Evolutionary conservation across 2,888 invertebrate genomes (phyloP).

Genomic region (Philaethria dido): DNA sequence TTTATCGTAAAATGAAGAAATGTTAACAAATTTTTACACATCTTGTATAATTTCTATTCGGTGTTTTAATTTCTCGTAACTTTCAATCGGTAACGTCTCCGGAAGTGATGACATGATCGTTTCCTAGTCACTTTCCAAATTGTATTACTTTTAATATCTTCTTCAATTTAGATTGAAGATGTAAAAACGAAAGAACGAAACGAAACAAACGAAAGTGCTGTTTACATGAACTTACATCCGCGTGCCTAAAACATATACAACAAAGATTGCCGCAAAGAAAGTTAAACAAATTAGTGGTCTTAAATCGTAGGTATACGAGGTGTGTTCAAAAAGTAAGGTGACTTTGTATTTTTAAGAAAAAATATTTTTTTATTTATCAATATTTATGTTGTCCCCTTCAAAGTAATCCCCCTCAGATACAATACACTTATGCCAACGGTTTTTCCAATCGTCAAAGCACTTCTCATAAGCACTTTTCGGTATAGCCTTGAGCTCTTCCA

Average conservation of each 20-base stretch:
- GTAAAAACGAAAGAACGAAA: no score
- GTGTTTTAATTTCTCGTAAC: neutral
- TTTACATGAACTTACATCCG: neutral
- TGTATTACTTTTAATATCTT: neutral
- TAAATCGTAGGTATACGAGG: no score
- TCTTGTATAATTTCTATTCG: neutral
- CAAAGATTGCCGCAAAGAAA: constrained; percentile 1
- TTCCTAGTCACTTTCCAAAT: constrained; percentile 1
- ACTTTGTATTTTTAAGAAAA: no score
- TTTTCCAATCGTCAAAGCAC: no score
- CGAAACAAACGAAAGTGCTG: no score
- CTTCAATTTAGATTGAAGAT: constrained; percentile 5
- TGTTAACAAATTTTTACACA: neutral
- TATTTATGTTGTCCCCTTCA: no score
- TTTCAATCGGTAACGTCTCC: neutral
- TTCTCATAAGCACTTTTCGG: no score
- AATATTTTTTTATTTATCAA: no score
- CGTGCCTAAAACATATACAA: neutral
- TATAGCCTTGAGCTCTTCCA: no score
- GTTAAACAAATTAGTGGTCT: neutral
- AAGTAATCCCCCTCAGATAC: no score
- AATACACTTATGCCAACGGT: no score
- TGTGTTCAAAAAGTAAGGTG: no score
- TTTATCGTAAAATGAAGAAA: neutral
- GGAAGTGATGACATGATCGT: constrained; percentile 19